A percentile compares a stretch with the other conserved stretches of the same genome.
These are phyloP conservation scores for Lagenorhynchus albirostris DNA, from an alignment of 2,113 vertebrate species.

Conservation along the genomic window DNA sequence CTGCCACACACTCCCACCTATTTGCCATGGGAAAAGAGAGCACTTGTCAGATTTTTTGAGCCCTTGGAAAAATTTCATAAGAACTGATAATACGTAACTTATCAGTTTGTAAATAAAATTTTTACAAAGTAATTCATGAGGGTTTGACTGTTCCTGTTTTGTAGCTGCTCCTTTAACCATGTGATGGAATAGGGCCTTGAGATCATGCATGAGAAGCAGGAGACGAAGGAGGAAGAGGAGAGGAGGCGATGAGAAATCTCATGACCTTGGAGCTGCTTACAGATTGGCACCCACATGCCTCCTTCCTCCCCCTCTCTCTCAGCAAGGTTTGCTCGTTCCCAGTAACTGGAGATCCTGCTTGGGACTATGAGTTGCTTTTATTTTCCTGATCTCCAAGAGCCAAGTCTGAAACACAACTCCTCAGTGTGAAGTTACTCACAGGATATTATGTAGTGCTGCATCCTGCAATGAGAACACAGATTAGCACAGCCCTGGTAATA, in stretches of 20 bases:
- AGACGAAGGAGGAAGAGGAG: background rate
- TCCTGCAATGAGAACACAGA: background rate
- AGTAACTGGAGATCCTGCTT: constrained; percentile 27
- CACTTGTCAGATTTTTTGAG: background rate
- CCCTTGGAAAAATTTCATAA: background rate
- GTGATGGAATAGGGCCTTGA: too few species aligned
- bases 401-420: background rate
- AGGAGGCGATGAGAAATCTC: background rate
- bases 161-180: background rate
- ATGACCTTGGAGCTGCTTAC: background rate
- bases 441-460: background rate
- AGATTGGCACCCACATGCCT: background rate
- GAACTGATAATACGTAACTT: background rate
- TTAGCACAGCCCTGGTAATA: background rate
- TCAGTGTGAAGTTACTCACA: background rate
- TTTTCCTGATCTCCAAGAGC: background rate
- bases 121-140: background rate
- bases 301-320: background rate
- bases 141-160: background rate
- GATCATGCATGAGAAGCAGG: background rate
- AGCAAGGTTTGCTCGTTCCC: background rate
- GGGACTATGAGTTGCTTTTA: background rate
- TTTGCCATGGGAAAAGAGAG: background rate
- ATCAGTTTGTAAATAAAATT: too few species aligned
- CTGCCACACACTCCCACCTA: too few species aligned